Evolutionary conservation across 1,140 invertebrate genomes (phyloP).

Genomic region (Pollicipes pollicipes): DNA sequence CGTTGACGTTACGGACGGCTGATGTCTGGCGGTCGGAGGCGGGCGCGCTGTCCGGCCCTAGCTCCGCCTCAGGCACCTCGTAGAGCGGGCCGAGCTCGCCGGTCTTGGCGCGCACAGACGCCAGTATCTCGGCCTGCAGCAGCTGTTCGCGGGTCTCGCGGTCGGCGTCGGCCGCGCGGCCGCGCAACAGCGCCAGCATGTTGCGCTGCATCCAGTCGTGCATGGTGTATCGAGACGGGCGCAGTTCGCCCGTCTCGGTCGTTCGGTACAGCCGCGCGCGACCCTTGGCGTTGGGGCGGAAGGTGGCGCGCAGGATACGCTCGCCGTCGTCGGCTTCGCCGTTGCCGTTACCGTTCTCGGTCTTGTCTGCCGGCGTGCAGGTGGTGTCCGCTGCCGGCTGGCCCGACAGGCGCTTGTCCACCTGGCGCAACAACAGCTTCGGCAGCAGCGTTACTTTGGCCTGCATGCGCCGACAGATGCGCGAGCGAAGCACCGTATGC

Average conservation of each 20-base stretch:
- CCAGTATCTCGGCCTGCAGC: neutral
- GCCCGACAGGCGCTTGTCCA: neutral
- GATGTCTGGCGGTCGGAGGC: neutral
- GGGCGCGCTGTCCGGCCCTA: too few relatives aligned
- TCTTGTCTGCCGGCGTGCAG: too few relatives aligned
- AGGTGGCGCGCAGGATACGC: neutral
- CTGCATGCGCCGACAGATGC: neutral
- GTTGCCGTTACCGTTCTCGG: too few relatives aligned
- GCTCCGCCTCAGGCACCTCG: neutral
- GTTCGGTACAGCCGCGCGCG: neutral
- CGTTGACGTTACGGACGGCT: neutral
- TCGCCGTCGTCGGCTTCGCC: too few relatives aligned
- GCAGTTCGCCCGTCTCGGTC: neutral
- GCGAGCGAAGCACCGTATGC: neutral
- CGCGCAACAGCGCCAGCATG: neutral
- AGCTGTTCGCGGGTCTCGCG: neutral
- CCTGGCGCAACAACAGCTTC: neutral
- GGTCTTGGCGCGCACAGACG: neutral
- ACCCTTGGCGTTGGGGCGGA: neutral
- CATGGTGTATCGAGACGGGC: neutral
- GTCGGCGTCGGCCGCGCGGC: neutral
- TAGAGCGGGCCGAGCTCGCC: neutral
- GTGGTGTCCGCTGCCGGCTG: neutral
- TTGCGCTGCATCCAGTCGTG: neutral
- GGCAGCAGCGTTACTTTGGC: neutral